Evolutionary conservation across 2,888 invertebrate species (phyloP), one percentile per base, ranked within the genome.

Genomic region (Cantharis rufa): DNA sequence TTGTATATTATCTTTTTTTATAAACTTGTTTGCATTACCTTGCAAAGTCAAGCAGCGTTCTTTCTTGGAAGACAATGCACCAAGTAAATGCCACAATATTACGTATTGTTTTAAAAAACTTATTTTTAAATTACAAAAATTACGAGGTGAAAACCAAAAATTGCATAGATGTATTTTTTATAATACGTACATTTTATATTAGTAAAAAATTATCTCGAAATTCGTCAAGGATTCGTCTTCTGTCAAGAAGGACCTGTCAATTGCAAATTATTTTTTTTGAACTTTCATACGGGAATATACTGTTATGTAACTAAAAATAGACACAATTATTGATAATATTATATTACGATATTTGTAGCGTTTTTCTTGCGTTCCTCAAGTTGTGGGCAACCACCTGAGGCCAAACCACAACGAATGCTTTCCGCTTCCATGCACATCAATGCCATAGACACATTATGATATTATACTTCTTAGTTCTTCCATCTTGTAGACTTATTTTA

Each of bases 401-500:
- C 79, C 80, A 80, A 82, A 83, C 84, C 82, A 80, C 82, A 82
- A 78, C 77, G 79, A 82, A 80, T 80, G 81, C 80, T 83, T 84
- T 81, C 82, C 81, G 83, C 79, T 83, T 81, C 82, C 80, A 81
- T 84, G 85, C 83, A 82, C 85, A 83, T 84, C 86, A 85, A 85
- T 85, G 85, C 84, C 85, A 84, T 80, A 81, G 48, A 79, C 75
- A 79, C 80, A 74, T 78, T 73, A 78, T 74, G 78, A 72, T 76
- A 24, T 24, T 24, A 73, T 69, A 69, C 70, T 68, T 18, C 68
- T 32, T 66, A 24, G 69, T 73, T 48, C 21, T 70, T 70, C 32
- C 15, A 62, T 32, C 69, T 69, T 69, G 69, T 32, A 27, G 24
- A 66, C 24, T 66, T 66, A 18, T 16, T 66, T 66, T 66, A 21